Conservation (phyloP, 2,888 invertebrate genomes). For the Drosophila trichaetosa region DNA sequence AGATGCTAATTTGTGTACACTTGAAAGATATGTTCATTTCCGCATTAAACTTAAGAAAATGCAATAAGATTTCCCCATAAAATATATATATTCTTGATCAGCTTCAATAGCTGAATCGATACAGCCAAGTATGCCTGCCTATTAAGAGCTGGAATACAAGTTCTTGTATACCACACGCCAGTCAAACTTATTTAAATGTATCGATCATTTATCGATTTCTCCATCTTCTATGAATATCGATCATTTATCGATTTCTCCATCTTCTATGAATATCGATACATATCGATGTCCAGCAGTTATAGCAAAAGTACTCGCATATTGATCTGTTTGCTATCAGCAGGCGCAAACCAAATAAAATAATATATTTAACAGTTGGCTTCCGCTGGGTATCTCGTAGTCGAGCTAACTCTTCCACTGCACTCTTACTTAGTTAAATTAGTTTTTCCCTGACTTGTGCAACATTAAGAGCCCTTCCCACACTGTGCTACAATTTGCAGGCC, state of each 20-base stretch:
- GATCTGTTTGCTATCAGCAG: too few relatives aligned
- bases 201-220: not conserved
- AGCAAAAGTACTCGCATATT: too few relatives aligned
- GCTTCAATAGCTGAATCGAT: not conserved
- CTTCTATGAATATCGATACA: not conserved
- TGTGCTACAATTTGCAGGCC: slow-evolving; percentile 23
- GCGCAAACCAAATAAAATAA: too few relatives aligned
- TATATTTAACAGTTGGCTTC: not conserved
- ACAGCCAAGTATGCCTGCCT: not conserved
- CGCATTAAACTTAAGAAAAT: not conserved
- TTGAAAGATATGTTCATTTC: slow-evolving; percentile 3
- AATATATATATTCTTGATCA: not conserved
- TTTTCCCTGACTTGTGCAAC: not conserved
- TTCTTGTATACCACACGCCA: not conserved
- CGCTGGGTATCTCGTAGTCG: not conserved
- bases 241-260: not conserved
- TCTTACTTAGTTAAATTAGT: not conserved
- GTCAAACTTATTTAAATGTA: not conserved
- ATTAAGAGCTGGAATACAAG: not conserved
- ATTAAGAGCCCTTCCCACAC: not conserved
- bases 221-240: too few relatives aligned
- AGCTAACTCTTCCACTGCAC: not conserved
- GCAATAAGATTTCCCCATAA: not conserved
- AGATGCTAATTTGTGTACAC: slow-evolving; percentile 13
- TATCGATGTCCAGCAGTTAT: not conserved